Conservation (phyloP, 2,888 invertebrate species). For the Patella depressa region DNA sequence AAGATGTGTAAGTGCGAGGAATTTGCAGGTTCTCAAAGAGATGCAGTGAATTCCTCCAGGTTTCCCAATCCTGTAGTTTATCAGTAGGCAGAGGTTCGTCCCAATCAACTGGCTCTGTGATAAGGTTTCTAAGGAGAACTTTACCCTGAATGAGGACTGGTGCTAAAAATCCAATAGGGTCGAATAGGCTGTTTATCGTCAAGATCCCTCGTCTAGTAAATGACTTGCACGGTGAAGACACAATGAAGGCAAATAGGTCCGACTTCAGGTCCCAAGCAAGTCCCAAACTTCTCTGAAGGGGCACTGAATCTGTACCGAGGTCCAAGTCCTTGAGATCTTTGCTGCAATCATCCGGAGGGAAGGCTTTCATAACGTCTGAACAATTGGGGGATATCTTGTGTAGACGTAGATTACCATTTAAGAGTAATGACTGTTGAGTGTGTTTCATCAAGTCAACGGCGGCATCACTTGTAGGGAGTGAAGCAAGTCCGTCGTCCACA, state of each 20-base stretch:
- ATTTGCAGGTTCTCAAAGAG: too few species aligned
- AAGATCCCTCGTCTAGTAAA: constrained; percentile 35
- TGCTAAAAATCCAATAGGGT: constrained; percentile 44
- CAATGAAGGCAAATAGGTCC: too few species aligned
- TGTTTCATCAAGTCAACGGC: constrained; percentile 32
- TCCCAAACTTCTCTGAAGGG: neutral
- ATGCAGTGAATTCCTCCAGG: too few species aligned
- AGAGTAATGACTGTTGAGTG: constrained; percentile 26
- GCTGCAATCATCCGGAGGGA: constrained; percentile 24
- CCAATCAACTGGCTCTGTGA: neutral
- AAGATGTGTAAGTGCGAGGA: too few species aligned
- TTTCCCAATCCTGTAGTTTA: too few species aligned
- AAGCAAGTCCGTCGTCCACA: constrained; percentile 36
- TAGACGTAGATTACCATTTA: constrained; percentile 25
- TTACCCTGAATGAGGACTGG: too few species aligned
- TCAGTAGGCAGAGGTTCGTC: too few species aligned
- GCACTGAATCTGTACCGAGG: neutral
- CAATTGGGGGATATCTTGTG: constrained; percentile 39
- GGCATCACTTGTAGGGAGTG: constrained; percentile 21
- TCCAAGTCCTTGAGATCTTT: constrained; percentile 22
- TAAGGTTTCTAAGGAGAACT: constrained; percentile 34
- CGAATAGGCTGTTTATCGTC: constrained; percentile 38
- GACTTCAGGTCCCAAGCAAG: too few species aligned
- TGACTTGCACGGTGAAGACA: constrained; percentile 20
- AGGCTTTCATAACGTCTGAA: constrained; percentile 31